Conservation (phyloP, 2,888 invertebrate genomes). For the Apeira syringaria region DNA sequence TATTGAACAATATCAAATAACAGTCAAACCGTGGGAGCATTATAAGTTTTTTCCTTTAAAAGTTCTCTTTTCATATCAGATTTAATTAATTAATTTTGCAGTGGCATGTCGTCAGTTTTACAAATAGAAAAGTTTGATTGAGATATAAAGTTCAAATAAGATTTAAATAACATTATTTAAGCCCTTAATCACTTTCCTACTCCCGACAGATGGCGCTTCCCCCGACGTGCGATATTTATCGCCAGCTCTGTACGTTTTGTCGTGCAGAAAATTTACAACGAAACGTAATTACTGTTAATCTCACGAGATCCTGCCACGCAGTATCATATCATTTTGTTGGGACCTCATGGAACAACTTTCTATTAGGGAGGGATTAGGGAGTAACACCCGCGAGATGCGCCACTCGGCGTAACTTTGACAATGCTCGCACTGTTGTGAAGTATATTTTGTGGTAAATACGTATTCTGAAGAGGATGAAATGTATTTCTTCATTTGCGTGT, state of each 20-base stretch:
- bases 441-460: neutral
- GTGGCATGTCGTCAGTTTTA: too few relatives aligned
- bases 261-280: conserved; percentile 54
- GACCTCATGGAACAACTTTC: conserved; percentile 30
- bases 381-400: conserved; percentile 29
- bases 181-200: neutral
- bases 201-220: neutral
- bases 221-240: conserved; percentile 11
- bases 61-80: too few relatives aligned
- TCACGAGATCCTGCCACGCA: conserved; percentile 18
- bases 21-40: too few relatives aligned
- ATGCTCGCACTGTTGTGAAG: conserved; percentile 3
- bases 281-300: conserved; percentile 59
- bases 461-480: too few relatives aligned
- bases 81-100: too few relatives aligned
- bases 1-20: too few relatives aligned
- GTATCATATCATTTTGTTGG: conserved; percentile 29
- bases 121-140: too few relatives aligned
- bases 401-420: conserved; percentile 20
- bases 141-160: too few relatives aligned
- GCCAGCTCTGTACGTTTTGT: conserved; percentile 31
- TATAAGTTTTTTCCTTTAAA: too few relatives aligned
- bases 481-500: too few relatives aligned
- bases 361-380: conserved; percentile 31
- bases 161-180: too few relatives aligned